Evolutionary conservation across 2,797 vertebrate genomes (phyloP).

Genomic region (Epinephelus coioides): DNA sequence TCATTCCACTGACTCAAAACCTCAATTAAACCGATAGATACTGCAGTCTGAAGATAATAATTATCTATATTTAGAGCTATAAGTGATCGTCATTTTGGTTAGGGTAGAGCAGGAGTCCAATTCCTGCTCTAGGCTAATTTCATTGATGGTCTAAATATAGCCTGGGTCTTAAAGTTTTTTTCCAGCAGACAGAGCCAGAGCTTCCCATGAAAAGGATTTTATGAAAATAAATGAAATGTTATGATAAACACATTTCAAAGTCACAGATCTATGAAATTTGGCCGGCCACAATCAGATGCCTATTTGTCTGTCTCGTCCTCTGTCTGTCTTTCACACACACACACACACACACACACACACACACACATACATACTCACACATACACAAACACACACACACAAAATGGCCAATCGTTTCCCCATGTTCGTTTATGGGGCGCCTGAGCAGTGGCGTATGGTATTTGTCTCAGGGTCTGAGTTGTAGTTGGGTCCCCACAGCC

Average conservation of each 20-base stretch:
- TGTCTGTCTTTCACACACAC: slow-evolving; percentile 28
- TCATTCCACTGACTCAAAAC: slow-evolving; percentile 68
- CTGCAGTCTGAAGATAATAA: slow-evolving; percentile 74
- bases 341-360: slow-evolving; percentile 2
- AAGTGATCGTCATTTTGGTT: slow-evolving; percentile 80
- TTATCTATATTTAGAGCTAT: slow-evolving; percentile 80
- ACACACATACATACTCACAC: slow-evolving; percentile 1
- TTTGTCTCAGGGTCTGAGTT: slow-evolving; percentile 53
- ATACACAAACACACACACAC: slow-evolving; percentile 5
- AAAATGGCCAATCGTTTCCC: slow-evolving; percentile 57
- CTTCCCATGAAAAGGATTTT: slow-evolving; percentile 62
- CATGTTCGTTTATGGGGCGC: slow-evolving; percentile 61
- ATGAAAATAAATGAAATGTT: slow-evolving; percentile 70
- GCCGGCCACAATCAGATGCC: slow-evolving; percentile 56
- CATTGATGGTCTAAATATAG: slow-evolving; percentile 80
- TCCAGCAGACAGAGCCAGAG: slow-evolving; percentile 58
- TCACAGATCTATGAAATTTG: slow-evolving; percentile 69
- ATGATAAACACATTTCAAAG: slow-evolving; percentile 73
- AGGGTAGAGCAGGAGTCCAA: slow-evolving; percentile 63
- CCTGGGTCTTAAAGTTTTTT: slow-evolving; percentile 67
- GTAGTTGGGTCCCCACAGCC: slow-evolving; percentile 4
- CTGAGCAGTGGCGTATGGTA: slow-evolving; percentile 55
- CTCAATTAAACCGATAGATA: slow-evolving; percentile 79
- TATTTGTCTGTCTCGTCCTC: slow-evolving; percentile 54
- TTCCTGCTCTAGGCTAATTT: slow-evolving; percentile 71